Evolutionary conservation across 2,113 vertebrate genomes (phyloP).

Genomic region (Pteropus alecto): DNA sequence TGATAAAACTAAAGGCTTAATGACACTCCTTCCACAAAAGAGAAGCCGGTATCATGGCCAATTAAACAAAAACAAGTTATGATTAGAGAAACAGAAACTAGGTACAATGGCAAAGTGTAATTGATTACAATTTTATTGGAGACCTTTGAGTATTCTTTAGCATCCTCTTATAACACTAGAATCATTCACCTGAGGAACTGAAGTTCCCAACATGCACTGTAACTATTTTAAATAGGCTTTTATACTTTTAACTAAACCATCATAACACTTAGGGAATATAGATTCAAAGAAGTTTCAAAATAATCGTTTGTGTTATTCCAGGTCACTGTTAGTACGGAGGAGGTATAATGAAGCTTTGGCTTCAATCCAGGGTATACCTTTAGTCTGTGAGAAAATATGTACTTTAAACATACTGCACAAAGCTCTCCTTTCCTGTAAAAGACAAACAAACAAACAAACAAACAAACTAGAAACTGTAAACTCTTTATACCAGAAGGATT

Average conservation of each 20-base stretch:
- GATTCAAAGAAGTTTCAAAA: conserved; percentile 4
- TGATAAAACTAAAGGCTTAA: conserved; percentile 32
- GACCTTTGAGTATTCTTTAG: neutral
- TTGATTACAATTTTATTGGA: neutral
- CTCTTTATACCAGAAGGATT: neutral
- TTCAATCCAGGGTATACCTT: neutral
- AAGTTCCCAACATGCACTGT: neutral
- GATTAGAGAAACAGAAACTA: neutral
- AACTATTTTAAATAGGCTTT: neutral
- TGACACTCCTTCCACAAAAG: neutral
- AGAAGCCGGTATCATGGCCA: neutral
- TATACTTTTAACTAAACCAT: neutral
- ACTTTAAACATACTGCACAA: neutral
- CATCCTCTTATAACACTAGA: neutral
- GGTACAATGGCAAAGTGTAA: neutral
- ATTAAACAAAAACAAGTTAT: neutral
- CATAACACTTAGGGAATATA: neutral
- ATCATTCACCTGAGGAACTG: neutral
- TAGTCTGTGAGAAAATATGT: neutral
- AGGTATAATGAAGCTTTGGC: neutral
- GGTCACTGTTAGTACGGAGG: neutral
- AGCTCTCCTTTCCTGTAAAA: neutral
- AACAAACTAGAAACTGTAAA: neutral
- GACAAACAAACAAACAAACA: neutral
- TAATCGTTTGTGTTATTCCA: neutral